A percentile compares a stretch with the other conserved stretches of the same genome.
Conservation (phyloP, 2,797 vertebrate species). For the Tinamus major region DNA sequence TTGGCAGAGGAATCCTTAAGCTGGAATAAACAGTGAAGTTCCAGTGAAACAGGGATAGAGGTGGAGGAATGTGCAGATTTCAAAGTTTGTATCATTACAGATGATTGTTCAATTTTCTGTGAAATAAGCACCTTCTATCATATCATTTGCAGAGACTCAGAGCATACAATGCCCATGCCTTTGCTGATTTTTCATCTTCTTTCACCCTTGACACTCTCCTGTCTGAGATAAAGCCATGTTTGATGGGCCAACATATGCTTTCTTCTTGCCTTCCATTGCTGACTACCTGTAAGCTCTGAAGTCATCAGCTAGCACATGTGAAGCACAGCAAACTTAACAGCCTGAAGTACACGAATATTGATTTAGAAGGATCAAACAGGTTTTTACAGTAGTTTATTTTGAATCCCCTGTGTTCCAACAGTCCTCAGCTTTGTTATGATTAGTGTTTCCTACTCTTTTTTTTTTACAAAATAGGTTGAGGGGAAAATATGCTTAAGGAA, state of each 20-base stretch:
- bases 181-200: neutral
- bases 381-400: neutral
- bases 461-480: neutral
- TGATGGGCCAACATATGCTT: neutral
- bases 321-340: accelerated
- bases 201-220: neutral
- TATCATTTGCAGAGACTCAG: neutral
- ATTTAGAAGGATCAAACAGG: neutral
- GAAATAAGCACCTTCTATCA: neutral
- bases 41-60: neutral
- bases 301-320: neutral
- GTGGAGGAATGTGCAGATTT: neutral
- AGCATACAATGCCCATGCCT: neutral
- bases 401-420: accelerated
- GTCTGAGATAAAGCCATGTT: neutral
- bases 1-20: neutral
- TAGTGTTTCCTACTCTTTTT: accelerated
- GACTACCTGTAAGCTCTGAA: neutral
- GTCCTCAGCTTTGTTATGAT: neutral
- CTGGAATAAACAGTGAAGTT: neutral
- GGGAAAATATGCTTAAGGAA: neutral
- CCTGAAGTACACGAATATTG: neutral
- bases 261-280: neutral
- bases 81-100: neutral
- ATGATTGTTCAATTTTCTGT: neutral